A percentile compares a stretch with the other conserved stretches of the same genome.
phyloP scores from a whole-genome alignment of 2,113 vertebrate genomes.

The Ornithorhynchus anatinus region DNA sequence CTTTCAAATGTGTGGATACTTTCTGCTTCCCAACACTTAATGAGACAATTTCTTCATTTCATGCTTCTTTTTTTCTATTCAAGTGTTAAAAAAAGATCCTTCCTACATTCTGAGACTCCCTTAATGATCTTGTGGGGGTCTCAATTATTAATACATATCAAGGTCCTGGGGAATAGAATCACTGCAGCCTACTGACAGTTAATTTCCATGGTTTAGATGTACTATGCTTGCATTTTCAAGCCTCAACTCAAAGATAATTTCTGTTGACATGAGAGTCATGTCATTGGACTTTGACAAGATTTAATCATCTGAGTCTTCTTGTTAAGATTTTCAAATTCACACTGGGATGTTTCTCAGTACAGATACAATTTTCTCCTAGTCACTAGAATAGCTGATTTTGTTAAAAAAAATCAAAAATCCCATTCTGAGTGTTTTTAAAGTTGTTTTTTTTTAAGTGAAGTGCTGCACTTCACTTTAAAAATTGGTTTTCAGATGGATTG shows the following conservation, averaged over 20 bases:
- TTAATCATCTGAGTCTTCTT: background rate
- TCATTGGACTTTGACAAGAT: slow-evolving; percentile 27
- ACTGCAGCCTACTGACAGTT: slow-evolving; percentile 28
- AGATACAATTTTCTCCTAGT: background rate
- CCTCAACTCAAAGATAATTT: slow-evolving; percentile 25
- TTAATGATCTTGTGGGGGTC: slow-evolving; percentile 26
- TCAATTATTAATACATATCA: slow-evolving; percentile 39
- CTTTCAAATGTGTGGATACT: background rate
- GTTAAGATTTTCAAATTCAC: slow-evolving; percentile 18
- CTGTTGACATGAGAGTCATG: slow-evolving; percentile 19
- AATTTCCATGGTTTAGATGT: slow-evolving; percentile 40
- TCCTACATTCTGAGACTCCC: slow-evolving; percentile 39
- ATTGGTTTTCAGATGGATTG: background rate
- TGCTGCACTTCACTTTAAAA: background rate
- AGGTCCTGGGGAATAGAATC: slow-evolving; percentile 20
- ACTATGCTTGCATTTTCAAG: slow-evolving; percentile 19
- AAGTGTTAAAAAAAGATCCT: slow-evolving; percentile 32
- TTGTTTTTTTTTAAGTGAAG: background rate
- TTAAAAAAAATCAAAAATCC: background rate
- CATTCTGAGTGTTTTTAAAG: fast-evolving
- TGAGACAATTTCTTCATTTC: background rate
- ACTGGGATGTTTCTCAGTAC: slow-evolving; percentile 6
- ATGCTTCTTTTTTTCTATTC: slow-evolving; percentile 2
- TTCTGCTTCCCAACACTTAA: background rate
- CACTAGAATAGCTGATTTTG: background rate